Conservation (phyloP, 2,888 invertebrate species). For the Scrobipalpa atriplicella region DNA sequence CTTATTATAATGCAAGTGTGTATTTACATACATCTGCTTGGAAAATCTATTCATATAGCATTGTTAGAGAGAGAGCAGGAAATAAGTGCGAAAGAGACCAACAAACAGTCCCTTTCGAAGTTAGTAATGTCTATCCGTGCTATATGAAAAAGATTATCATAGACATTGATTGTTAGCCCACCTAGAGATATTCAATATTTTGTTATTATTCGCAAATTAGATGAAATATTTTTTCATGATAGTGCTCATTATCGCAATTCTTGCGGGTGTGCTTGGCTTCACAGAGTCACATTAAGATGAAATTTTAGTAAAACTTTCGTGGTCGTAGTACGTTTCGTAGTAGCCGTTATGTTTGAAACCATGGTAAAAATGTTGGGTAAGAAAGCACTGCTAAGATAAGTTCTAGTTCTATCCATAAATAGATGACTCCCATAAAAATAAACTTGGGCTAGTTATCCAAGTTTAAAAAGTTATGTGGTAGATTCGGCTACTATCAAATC, state of each 20-base stretch:
- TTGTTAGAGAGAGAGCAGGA: background rate
- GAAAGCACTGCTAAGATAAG: too few species aligned
- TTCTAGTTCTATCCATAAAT: too few species aligned
- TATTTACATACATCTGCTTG: conserved; percentile 61
- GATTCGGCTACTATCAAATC: too few species aligned
- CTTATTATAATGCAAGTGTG: conserved; percentile 54
- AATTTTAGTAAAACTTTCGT: too few species aligned
- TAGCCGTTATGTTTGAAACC: too few species aligned
- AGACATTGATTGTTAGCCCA: conserved; percentile 59
- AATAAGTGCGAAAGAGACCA: background rate
- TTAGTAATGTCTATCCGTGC: background rate
- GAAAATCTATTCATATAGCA: background rate
- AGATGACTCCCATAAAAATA: too few species aligned
- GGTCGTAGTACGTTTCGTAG: too few species aligned
- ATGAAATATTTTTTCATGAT: conserved; percentile 75
- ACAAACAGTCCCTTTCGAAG: background rate
- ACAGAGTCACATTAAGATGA: background rate
- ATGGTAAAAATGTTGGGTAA: too few species aligned
- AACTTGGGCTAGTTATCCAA: too few species aligned
- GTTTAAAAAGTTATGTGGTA: too few species aligned
- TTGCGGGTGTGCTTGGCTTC: background rate
- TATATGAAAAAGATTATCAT: conserved; percentile 34
- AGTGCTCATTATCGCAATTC: conserved; percentile 63
- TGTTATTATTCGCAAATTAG: conserved; percentile 75
- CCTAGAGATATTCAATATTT: conserved; percentile 66